Evolutionary conservation across 2,797 vertebrate genomes (phyloP).

Genomic region (Chromis chromis): DNA sequence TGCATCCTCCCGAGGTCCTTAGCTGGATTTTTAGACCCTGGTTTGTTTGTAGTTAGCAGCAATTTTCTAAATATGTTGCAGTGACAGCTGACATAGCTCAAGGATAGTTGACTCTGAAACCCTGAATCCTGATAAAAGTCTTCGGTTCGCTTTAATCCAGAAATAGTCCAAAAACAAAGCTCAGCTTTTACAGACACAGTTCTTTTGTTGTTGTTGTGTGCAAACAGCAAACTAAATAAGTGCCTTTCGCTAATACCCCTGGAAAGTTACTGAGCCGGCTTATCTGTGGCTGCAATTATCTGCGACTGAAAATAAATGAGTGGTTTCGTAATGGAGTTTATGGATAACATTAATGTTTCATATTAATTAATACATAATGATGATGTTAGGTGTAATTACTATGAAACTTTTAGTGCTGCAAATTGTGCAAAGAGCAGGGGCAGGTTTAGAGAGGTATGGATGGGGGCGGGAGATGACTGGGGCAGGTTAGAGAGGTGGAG

Average conservation of each 20-base stretch:
- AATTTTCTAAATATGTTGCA: constrained; percentile 61
- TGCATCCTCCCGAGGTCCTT: constrained; percentile 52
- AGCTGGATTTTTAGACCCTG: constrained; percentile 45
- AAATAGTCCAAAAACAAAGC: constrained; percentile 69
- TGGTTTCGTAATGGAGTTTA: constrained; percentile 51
- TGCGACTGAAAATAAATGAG: constrained; percentile 40
- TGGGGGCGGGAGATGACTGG: not conserved
- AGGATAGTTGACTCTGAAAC: constrained; percentile 59
- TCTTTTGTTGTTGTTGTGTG: constrained; percentile 32
- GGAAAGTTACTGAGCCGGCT: constrained; percentile 31
- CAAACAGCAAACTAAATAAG: constrained; percentile 42
- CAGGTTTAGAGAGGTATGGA: not conserved
- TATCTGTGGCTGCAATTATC: constrained; percentile 22
- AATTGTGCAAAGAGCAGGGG: constrained; percentile 24
- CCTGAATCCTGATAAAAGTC: constrained; percentile 56
- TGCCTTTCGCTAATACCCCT: constrained; percentile 15
- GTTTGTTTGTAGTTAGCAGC: constrained; percentile 58
- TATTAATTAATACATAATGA: constrained; percentile 63
- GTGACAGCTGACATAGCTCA: constrained; percentile 67
- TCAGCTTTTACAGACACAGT: constrained; percentile 24
- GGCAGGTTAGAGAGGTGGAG: not conserved
- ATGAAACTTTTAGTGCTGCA: constrained; percentile 64
- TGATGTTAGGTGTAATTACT: constrained; percentile 62
- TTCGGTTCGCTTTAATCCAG: constrained; percentile 65
- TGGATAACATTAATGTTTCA: constrained; percentile 62